These are phyloP conservation scores for Heterohyrax brucei DNA, from an alignment of 2,797 vertebrate species.

Conservation along the genomic window DNA sequence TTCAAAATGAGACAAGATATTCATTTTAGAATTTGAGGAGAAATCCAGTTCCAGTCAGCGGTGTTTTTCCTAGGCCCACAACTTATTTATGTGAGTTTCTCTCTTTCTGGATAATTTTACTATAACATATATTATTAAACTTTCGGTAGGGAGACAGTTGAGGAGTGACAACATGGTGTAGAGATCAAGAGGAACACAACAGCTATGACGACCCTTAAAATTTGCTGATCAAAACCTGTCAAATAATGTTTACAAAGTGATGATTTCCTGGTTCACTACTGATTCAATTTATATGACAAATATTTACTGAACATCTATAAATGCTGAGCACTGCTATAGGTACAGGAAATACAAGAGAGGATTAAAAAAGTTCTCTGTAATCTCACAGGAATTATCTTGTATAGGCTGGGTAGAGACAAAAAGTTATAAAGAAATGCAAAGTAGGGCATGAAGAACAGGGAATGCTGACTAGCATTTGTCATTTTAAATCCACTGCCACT, in stretches of 20 bases:
- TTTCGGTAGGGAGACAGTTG: conserved; percentile 11
- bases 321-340: not conserved
- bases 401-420: not conserved
- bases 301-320: not conserved
- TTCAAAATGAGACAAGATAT: conserved; percentile 86
- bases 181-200: conserved; percentile 28
- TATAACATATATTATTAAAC: not conserved
- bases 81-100: conserved; percentile 4
- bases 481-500: too few species aligned
- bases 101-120: conserved; percentile 12
- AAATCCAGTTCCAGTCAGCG: not conserved
- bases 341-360: not conserved
- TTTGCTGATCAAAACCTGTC: conserved; percentile 28
- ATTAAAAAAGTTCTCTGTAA: not conserved
- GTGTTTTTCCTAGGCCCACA: not conserved
- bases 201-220: conserved; percentile 38
- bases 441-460: not conserved
- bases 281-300: not conserved
- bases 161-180: not conserved
- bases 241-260: not conserved
- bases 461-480: not conserved
- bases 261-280: not conserved
- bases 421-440: not conserved
- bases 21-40: not conserved
- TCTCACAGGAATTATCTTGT: not conserved